Evolutionary conservation across 2,888 invertebrate species (phyloP).

Genomic region (Helleia helle): DNA sequence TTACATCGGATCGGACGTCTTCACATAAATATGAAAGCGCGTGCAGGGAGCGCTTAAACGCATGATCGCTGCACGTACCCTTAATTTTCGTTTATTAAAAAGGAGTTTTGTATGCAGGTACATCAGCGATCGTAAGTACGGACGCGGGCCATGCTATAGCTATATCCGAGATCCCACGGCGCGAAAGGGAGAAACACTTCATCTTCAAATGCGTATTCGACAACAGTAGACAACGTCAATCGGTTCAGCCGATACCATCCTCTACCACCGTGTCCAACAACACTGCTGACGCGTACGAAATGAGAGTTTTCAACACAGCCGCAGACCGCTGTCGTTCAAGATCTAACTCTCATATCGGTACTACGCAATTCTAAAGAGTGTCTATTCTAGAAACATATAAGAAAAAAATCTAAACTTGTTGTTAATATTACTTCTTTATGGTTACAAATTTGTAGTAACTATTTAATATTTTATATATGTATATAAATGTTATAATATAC

Average conservation of each 20-base stretch:
- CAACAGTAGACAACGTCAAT: conserved; percentile 29
- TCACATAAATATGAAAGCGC: too few species aligned
- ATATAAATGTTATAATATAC: too few species aligned
- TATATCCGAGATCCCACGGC: conserved; percentile 15
- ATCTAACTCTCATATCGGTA: neutral
- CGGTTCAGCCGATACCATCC: neutral
- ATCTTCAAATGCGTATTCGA: conserved; percentile 42
- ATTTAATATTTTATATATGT: too few species aligned
- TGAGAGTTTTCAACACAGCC: conserved; percentile 3
- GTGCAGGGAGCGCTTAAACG: too few species aligned
- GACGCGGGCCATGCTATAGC: conserved; percentile 26
- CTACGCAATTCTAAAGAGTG: neutral
- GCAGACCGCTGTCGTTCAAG: neutral
- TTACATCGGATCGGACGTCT: too few species aligned
- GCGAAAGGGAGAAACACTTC: conserved; percentile 25
- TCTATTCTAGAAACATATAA: too few species aligned
- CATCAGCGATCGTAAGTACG: conserved; percentile 30
- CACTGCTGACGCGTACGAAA: conserved; percentile 14
- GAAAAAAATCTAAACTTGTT: too few species aligned
- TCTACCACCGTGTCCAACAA: neutral
- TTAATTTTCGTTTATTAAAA: conserved; percentile 1
- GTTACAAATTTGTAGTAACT: too few species aligned
- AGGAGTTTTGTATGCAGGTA: conserved; percentile 10
- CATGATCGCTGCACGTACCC: too few species aligned
- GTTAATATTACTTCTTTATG: too few species aligned